Conservation (phyloP, 2,888 invertebrate species). For the Dermolepida albohirtum region DNA sequence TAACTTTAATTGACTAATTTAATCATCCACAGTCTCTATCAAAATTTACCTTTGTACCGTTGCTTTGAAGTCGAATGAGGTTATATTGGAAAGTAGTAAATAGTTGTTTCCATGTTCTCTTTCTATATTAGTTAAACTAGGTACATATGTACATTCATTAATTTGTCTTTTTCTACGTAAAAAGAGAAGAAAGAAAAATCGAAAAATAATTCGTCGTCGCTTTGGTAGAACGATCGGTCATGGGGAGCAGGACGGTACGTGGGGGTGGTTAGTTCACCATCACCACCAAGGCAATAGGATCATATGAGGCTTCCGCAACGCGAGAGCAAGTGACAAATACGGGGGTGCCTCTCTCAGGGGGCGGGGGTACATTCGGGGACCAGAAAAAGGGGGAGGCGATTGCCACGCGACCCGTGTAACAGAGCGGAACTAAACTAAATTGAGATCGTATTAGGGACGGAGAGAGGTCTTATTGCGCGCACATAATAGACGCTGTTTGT, state of each 20-base stretch:
- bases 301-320: not conserved
- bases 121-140: no score
- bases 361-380: constrained; percentile 48
- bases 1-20: no score
- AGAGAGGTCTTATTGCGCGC: constrained; percentile 66
- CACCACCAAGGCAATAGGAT: not conserved
- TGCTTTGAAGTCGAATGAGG: no score
- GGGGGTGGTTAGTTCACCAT: not conserved
- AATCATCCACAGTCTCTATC: no score
- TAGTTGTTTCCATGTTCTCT: no score
- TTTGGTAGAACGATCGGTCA: not conserved
- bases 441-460: constrained; percentile 68
- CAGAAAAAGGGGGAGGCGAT: constrained; percentile 55
- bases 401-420: constrained; percentile 67
- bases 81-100: no score
- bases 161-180: no score
- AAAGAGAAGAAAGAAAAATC: constrained; percentile 21
- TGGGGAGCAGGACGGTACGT: not conserved
- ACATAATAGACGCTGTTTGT: constrained; percentile 68
- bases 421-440: constrained; percentile 69
- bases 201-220: constrained; percentile 21
- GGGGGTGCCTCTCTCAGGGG: constrained; percentile 51
- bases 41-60: no score
- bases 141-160: no score
- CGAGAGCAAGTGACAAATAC: constrained; percentile 53